A percentile compares a stretch with the other conserved stretches of the same genome.
Evolutionary conservation across 2,797 vertebrate species (phyloP).

Genomic region (Lithobates pipiens): DNA sequence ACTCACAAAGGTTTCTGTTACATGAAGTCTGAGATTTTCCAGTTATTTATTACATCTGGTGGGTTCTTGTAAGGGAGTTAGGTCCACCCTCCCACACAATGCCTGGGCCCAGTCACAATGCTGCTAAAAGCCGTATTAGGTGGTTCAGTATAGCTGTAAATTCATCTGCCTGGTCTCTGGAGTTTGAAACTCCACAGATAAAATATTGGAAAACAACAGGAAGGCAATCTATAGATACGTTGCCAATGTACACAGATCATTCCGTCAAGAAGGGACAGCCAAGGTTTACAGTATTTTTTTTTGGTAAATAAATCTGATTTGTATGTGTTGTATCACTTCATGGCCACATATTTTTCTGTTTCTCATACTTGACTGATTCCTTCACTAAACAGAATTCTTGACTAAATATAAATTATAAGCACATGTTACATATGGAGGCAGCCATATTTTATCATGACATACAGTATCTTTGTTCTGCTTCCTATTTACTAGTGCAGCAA

Average conservation of each 20-base stretch:
- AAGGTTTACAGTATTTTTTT: neutral
- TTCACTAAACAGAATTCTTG: neutral
- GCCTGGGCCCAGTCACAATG: slow-evolving; percentile 16
- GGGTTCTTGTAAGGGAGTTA: slow-evolving; percentile 46
- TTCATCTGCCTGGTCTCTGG: neutral
- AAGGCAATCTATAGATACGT: neutral
- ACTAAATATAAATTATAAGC: neutral
- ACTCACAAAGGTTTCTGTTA: slow-evolving; percentile 61
- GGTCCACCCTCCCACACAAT: slow-evolving; percentile 58
- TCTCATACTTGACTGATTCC: neutral
- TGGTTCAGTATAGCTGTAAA: slow-evolving; percentile 7
- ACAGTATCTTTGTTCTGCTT: neutral
- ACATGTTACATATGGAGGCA: neutral
- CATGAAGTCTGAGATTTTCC: slow-evolving; percentile 61
- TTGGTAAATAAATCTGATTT: slow-evolving; percentile 27
- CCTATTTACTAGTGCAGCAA: neutral
- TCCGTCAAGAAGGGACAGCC: neutral
- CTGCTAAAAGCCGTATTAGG: slow-evolving; percentile 26
- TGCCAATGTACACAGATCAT: slow-evolving; percentile 1
- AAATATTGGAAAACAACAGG: slow-evolving; percentile 8
- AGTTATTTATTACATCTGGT: slow-evolving; percentile 62
- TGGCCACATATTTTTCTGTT: neutral
- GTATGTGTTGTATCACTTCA: slow-evolving; percentile 7
- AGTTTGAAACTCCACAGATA: slow-evolving; percentile 19
- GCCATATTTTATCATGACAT: neutral